Evolutionary conservation across 64 coral and sea anemone species (phyloP).

Genomic region (Acropora tenuis): DNA sequence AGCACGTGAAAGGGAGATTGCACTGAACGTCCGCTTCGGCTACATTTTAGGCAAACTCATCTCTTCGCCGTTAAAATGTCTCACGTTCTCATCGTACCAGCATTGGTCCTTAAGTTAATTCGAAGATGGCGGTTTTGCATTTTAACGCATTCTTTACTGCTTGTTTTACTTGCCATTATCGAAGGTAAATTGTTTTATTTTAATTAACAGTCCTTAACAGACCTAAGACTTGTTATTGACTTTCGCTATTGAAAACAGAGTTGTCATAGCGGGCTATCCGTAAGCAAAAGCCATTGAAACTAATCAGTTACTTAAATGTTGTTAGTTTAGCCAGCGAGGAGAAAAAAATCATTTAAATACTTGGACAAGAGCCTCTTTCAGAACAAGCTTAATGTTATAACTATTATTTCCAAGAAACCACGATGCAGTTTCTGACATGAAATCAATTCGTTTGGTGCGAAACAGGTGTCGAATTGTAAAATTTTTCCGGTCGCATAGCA

Average conservation of each 20-base stretch:
- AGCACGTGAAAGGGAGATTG: neutral
- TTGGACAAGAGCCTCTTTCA: no score
- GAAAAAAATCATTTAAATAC: no score
- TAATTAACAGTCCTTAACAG: no score
- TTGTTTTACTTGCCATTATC: neutral
- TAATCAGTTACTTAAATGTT: no score
- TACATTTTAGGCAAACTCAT: neutral
- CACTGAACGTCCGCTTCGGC: neutral
- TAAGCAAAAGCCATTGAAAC: no score
- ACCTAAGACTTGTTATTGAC: neutral
- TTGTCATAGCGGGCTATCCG: neutral
- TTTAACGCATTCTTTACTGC: neutral
- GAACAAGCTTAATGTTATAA: no score
- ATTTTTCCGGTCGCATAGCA: neutral
- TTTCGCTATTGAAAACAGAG: neutral
- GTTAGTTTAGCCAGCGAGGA: no score
- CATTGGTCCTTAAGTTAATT: neutral
- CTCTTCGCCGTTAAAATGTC: neutral
- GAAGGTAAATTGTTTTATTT: conserved; percentile 26
- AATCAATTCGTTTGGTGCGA: neutral
- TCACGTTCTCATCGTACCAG: neutral
- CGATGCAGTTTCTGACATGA: no score
- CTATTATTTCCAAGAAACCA: no score
- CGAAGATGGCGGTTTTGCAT: neutral
- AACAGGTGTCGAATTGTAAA: conserved; percentile 27